phyloP scores from a whole-genome alignment of 2,113 vertebrate genomes.

The Xerus inauris region DNA sequence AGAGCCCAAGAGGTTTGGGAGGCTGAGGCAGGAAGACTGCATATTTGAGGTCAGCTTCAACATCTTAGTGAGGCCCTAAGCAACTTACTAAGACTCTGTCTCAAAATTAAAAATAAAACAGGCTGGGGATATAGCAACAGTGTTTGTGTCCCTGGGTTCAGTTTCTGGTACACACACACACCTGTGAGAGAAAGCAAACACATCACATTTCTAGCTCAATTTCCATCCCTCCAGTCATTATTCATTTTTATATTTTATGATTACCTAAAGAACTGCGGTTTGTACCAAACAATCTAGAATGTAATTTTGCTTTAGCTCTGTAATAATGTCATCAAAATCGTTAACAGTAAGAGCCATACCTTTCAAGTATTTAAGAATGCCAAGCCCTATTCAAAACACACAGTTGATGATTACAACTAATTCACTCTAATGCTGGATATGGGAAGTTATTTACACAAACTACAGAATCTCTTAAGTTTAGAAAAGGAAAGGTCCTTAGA shows the following conservation, averaged over 20 bases:
- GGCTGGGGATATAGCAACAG: too few relatives aligned
- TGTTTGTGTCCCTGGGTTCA: too few relatives aligned
- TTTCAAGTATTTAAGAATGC: background rate
- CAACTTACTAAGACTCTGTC: too few relatives aligned
- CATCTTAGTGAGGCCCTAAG: too few relatives aligned
- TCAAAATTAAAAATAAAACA: too few relatives aligned
- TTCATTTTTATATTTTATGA: conserved; percentile 9
- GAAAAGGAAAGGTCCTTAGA: background rate
- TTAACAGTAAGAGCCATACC: background rate
- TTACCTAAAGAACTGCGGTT: background rate
- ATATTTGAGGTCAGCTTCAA: too few relatives aligned
- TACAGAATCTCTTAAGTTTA: background rate
- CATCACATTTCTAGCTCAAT: background rate
- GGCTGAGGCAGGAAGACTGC: too few relatives aligned
- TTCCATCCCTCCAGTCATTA: background rate
- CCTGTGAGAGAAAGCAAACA: background rate
- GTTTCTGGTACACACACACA: too few relatives aligned
- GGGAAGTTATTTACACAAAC: background rate
- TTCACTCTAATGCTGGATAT: background rate
- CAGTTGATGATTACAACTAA: background rate
- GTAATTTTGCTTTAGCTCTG: background rate
- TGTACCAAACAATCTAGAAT: background rate
- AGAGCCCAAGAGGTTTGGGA: background rate
- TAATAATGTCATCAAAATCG: background rate
- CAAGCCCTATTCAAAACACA: background rate